Evolutionary conservation across 1,140 invertebrate species (phyloP).

Genomic region (Pentalonia nigronervosa): DNA sequence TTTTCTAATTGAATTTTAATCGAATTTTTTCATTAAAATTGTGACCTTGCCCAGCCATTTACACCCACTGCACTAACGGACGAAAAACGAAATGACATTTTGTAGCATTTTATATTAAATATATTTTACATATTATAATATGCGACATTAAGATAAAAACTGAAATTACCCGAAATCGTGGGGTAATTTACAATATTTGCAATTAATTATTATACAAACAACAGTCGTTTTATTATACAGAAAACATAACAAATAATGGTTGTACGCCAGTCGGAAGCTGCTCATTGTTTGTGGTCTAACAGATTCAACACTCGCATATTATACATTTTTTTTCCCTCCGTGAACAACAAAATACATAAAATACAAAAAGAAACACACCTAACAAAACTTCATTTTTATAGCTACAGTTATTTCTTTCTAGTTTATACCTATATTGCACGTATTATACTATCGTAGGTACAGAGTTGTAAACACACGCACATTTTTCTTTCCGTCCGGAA

Average conservation of each 20-base stretch:
- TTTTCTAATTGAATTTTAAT: background rate
- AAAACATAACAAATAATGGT: slow-evolving; percentile 22
- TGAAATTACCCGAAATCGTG: background rate
- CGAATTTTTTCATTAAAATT: background rate
- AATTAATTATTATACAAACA: slow-evolving; percentile 9
- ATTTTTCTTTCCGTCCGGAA: background rate
- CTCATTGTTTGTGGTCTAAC: slow-evolving; percentile 9
- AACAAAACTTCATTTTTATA: background rate
- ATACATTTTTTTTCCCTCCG: background rate
- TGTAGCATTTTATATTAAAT: background rate
- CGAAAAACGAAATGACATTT: background rate
- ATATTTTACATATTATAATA: background rate
- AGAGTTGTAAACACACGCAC: background rate
- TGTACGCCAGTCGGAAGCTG: background rate
- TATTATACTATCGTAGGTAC: background rate
- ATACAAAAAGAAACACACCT: background rate
- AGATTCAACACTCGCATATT: slow-evolving; percentile 4
- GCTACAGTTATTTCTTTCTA: background rate
- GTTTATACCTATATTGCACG: background rate
- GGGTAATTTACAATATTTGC: background rate
- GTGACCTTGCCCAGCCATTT: background rate
- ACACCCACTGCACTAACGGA: background rate
- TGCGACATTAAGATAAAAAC: background rate
- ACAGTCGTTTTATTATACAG: background rate
- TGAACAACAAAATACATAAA: background rate